phyloP scores from a whole-genome alignment of 1,140 invertebrate species.

The Anastatus disparis region DNA sequence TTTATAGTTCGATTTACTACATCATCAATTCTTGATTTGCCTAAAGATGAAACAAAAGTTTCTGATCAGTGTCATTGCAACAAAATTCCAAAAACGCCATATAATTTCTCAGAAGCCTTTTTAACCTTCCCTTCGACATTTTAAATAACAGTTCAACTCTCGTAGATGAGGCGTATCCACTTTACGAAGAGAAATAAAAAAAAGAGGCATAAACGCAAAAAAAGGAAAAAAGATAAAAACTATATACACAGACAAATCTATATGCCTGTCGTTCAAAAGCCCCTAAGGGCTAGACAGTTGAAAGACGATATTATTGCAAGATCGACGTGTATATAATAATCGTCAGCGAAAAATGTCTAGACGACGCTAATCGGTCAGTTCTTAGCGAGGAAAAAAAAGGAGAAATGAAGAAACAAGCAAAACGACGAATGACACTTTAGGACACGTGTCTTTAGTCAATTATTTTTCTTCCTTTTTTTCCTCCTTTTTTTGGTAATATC shows the following conservation, averaged over 20 bases:
- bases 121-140: neutral
- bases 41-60: neutral
- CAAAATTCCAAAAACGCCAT: neutral
- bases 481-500: no score
- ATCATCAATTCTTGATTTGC: no score
- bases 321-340: neutral
- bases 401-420: no score
- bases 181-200: neutral
- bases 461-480: no score
- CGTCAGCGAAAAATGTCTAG: neutral
- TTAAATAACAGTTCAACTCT: neutral
- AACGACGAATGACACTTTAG: constrained; percentile 23
- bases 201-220: neutral
- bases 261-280: no score
- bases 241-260: no score
- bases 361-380: constrained; percentile 8
- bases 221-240: no score
- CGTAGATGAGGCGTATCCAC: neutral
- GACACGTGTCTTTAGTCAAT: neutral
- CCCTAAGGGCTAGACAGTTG: neutral
- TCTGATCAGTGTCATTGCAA: neutral
- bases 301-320: neutral
- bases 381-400: no score
- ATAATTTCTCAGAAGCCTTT: neutral
- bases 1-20: no score